Evolutionary conservation across 1,140 invertebrate species (phyloP), one percentile per base, ranked within the genome.

Genomic region (Zaprionus capensis): DNA sequence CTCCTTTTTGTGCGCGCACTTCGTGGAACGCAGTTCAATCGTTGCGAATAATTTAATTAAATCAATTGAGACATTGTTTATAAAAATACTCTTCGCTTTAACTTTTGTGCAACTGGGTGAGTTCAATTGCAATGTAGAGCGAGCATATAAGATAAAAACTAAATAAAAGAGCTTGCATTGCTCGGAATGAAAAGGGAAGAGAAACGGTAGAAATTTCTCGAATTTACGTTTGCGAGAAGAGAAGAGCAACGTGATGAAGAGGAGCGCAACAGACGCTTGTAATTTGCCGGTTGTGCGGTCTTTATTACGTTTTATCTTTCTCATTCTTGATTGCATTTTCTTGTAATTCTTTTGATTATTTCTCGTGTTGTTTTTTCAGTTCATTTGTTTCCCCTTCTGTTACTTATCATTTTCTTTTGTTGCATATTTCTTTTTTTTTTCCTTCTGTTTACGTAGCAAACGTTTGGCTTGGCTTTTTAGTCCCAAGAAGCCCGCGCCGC

Each of bases 391-490:
- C 22, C n/a, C 31, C 53, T 76, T n/a, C 14, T 41, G 62, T 64
- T 31, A 49, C 36, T 55, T 61, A 28, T 61, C 1, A 38, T 66
- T 65, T 65, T 34, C 41, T 74, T 64, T 36, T 34, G 41, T 65
- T 77, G 57, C 61, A n/a, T 65, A 74, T 72, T 65, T 26, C 20
- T 12, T 24, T 51, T 73, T 65, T 67, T 7, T 34, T 73, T 66
- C 53, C n/a, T 51, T 71, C 74, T 80, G 22, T 22, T 76, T 69
- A 71, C 72, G 58, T 92, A 92, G 91, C 66, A 92, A 92, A 82
- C 91, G 86, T 71, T 91, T 92, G 76, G 82, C 79, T 71, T 92
- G 91, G 91, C 76, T 92, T 72, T 92, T 92, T 73, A 78, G 71
- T 71, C 71, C 75, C 44, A 91, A 92, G 61, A 90, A 86, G 68